A percentile compares a stretch with the other conserved stretches of the same genome.
phyloP scores from a whole-genome alignment of 2,113 vertebrate species.

The Paramisgurnus dabryanus region DNA sequence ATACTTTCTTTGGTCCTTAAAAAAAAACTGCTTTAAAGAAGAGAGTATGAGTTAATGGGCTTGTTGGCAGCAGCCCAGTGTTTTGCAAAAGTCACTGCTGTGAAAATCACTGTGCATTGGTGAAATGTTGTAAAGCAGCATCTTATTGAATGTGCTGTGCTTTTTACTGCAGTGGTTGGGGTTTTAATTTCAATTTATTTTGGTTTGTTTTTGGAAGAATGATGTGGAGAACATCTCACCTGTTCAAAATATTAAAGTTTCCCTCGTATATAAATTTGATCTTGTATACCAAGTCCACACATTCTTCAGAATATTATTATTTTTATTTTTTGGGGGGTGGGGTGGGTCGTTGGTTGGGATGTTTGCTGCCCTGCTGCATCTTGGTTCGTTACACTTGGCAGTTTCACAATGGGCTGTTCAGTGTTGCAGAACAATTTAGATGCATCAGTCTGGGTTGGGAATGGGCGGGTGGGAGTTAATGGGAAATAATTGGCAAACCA shows the following conservation, averaged over 20 bases:
- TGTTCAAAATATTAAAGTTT: constrained; percentile 19
- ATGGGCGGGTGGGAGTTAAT: constrained; percentile 43
- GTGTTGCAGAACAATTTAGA: background rate
- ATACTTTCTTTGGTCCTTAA: constrained; percentile 1
- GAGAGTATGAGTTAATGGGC: constrained; percentile 65
- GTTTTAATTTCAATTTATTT: background rate
- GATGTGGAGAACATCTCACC: constrained; percentile 73
- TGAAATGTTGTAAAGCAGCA: background rate
- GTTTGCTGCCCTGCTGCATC: constrained; percentile 73
- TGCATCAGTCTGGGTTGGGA: constrained; percentile 62
- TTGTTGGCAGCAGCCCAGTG: constrained; percentile 73
- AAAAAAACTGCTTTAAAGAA: constrained; percentile 44
- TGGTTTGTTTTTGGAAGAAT: constrained; percentile 60
- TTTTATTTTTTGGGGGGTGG: constrained; percentile 56
- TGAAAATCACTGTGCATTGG: constrained; percentile 40
- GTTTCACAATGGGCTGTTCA: background rate
- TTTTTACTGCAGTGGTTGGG: constrained; percentile 42
- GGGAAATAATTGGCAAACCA: constrained; percentile 36
- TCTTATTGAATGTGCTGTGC: constrained; percentile 32
- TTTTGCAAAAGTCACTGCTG: constrained; percentile 35
- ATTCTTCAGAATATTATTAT: constrained; percentile 63
- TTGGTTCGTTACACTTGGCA: constrained; percentile 8
- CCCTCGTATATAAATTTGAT: background rate
- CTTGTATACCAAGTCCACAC: constrained; percentile 58
- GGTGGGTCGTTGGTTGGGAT: constrained; percentile 47